Evolutionary conservation across 1,140 invertebrate species (phyloP).

Genomic region (Pachyrhynchus sulphureomaculatus): DNA sequence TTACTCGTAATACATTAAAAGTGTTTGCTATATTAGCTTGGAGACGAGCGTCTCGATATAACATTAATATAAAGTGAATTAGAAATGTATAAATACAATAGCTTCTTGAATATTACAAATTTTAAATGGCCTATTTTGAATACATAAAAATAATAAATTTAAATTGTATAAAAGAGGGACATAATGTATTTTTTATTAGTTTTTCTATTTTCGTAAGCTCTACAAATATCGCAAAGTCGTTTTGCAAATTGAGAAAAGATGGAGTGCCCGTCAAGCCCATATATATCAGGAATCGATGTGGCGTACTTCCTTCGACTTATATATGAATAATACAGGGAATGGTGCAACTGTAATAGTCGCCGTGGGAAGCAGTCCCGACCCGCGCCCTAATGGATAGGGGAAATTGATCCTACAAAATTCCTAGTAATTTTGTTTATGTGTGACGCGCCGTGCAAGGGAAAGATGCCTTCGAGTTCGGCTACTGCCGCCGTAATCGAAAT

Average conservation of each 20-base stretch:
- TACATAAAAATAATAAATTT: too few species aligned
- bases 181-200: neutral
- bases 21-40: too few species aligned
- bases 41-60: too few species aligned
- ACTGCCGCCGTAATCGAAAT: slow-evolving; percentile 30
- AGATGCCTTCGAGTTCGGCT: slow-evolving; percentile 19
- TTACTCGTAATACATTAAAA: too few species aligned
- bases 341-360: slow-evolving; percentile 47
- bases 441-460: slow-evolving; percentile 34
- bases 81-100: too few species aligned
- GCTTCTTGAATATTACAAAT: too few species aligned
- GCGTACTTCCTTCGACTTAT: slow-evolving; percentile 40
- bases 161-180: too few species aligned
- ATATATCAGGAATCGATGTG: slow-evolving; percentile 42
- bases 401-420: slow-evolving; percentile 50
- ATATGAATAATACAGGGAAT: slow-evolving; percentile 47
- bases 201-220: neutral
- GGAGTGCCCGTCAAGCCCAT: slow-evolving; percentile 25
- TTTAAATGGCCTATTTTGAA: too few species aligned
- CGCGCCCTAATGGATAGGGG: slow-evolving; percentile 46
- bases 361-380: slow-evolving; percentile 40
- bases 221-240: slow-evolving; percentile 9
- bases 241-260: slow-evolving; percentile 33
- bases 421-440: slow-evolving; percentile 51
- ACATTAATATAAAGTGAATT: too few species aligned